Base-by-base conservation (phyloP, 2,888 invertebrate genomes). In the Amblyjoppa fuscipennis region DNA sequence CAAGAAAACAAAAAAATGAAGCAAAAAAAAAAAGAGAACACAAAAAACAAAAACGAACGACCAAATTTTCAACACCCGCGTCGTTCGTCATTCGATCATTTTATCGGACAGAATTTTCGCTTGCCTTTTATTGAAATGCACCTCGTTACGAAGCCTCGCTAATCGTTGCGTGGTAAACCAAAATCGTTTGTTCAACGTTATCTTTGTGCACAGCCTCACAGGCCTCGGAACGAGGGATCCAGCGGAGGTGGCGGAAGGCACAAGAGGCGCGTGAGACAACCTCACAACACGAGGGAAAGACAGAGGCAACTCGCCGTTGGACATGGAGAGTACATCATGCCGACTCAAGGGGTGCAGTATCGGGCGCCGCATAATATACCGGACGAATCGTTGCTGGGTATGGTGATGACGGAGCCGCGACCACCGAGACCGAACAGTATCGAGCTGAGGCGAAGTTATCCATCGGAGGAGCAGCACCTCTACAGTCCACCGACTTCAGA, bases 361-460 rank as follows among this genome's bases (percentile, higher is more conserved):
- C 94, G 96, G 84, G 95, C 96, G 71, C 95, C 96, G 53, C 96
- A 96, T 92, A 93, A 92, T 85, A 92, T 94, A 78, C 93, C 94
- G 25, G 95, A 95, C 71, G 94, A 95, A 84, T 93, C 94, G n/a
- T 90, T 94, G 85, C 90, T 95, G 92, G 95, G 95, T 80, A 95
- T 95, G 94, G 95, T 95, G 79, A 94, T 96, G 88, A 95, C 95
- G 86, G 96, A 96, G 66, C 95, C 96, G 70, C 94, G 96, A 89
- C 97, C 97, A 1, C 96, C 97, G 5, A 95, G 98, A 89, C 98
- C 98, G 6, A 98, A 97, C 95, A 98, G 98, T 76, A 98, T 98
- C 90, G 98, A 98, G 94, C 95, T 98, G 61, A 96, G 97, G 88
- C 95, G 97, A 89, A 95, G 94, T 89, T 95, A 95, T 90, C 95